Evolutionary conservation across 2,113 vertebrate genomes (phyloP), one percentile per base, ranked within the genome.

Genomic region (Rostratula benghalensis): DNA sequence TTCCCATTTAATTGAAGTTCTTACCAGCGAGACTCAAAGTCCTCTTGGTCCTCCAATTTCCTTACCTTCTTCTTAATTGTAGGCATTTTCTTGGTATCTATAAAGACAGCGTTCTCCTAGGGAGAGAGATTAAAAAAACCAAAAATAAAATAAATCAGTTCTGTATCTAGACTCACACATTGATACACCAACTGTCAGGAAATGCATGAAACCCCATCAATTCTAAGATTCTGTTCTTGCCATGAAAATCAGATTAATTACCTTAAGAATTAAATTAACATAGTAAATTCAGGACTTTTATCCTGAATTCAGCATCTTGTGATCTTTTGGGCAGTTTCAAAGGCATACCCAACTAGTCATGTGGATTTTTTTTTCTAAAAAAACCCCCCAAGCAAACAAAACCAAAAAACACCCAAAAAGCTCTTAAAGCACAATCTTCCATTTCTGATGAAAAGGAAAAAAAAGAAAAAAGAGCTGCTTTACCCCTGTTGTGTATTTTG

Each of bases 51-150:
- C 97, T 99, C 99, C 97, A 99, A 94, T 97, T 99, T 99, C 93
- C 99, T 98, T 91, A 99, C 99, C 97, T 99, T 99, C 98, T 99
- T 99, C 98, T 99, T 99, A 83, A 99, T 98, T 96, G 98, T 99
- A 97, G 98, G 98, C 97, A 99, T 97, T 97, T 98, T 99, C 98
- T 99, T 99, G 83, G 99, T 99, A 98, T 99, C 99, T 94, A 99
- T 99, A 97, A 99, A 99, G 93, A 99, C 97, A 30, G 97, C 91
- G 95, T 99, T 99, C 97, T 99, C 99, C 99, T 99, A 87, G 89
- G 89, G 57, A 80, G 93, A 8, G 71, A 80, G 43, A 48, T 60
- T 68, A 48, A 69, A n/a, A n/a, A n/a, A n/a, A n/a, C n/a, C n/a
- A n/a, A n/a, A 19, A 28, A 77, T 19, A 33, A 51, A 7, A 25